Conservation (phyloP, 2,888 invertebrate species). For the Dermolepida albohirtum region DNA sequence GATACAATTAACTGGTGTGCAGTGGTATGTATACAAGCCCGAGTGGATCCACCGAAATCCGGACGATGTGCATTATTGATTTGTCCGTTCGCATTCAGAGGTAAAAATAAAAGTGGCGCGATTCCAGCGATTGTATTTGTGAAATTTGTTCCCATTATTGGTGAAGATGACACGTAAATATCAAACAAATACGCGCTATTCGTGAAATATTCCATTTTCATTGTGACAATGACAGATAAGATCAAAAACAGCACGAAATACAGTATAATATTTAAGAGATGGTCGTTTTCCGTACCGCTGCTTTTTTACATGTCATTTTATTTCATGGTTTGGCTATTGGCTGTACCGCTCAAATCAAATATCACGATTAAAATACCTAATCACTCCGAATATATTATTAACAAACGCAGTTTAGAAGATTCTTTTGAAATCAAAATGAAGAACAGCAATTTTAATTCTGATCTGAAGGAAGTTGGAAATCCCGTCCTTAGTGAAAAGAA, state of each 20-base stretch:
- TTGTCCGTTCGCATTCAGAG: not conserved
- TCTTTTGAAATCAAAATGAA: slow-evolving; percentile 61
- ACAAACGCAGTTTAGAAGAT: slow-evolving; percentile 55
- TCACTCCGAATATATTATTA: slow-evolving; percentile 51
- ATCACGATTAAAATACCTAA: slow-evolving; percentile 53
- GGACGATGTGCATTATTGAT: slow-evolving; percentile 33
- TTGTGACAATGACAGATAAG: slow-evolving; percentile 20
- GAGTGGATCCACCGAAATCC: not conserved
- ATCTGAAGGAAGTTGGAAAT: slow-evolving; percentile 64
- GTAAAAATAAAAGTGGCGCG: slow-evolving; percentile 34
- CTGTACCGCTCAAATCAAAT: slow-evolving; percentile 63
- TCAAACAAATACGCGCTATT: not conserved
- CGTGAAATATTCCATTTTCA: slow-evolving; percentile 2
- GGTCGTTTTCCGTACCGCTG: slow-evolving; percentile 69
- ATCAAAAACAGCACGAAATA: slow-evolving; percentile 4
- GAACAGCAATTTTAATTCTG: slow-evolving; percentile 69
- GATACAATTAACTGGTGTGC: not conserved
- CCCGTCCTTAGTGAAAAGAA: slow-evolving; percentile 66
- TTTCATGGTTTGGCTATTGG: slow-evolving; percentile 67
- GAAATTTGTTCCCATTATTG: slow-evolving; percentile 29
- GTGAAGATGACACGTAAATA: slow-evolving; percentile 17
- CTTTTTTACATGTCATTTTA: slow-evolving; percentile 70
- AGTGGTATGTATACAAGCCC: not conserved
- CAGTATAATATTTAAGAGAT: slow-evolving; percentile 60
- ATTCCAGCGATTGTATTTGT: slow-evolving; percentile 17